Conservation (phyloP, 2,888 invertebrate species). For the Caenorhabditis zanzibari region DNA sequence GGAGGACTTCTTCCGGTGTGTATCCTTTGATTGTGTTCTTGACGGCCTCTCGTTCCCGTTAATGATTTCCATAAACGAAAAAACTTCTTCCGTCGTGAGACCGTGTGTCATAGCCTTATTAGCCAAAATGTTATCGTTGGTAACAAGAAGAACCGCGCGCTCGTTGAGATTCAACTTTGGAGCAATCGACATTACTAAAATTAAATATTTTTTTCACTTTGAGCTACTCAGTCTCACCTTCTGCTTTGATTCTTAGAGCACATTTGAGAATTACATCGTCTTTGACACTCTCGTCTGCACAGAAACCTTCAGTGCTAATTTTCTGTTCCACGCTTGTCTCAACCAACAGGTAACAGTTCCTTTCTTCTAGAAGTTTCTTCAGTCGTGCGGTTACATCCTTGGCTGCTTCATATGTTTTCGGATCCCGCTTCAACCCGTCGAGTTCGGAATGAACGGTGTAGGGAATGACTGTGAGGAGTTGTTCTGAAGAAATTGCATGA, state of each 20-base stretch:
- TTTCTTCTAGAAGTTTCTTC: background rate
- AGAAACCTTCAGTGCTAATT: background rate
- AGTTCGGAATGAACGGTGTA: constrained; percentile 35
- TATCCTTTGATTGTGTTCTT: background rate
- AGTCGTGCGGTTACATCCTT: background rate
- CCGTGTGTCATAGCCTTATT: constrained; percentile 41
- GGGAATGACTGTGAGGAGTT: constrained; percentile 44
- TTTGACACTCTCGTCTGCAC: background rate
- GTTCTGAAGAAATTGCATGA: too few species aligned
- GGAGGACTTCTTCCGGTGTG: background rate
- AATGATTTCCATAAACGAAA: constrained; percentile 5
- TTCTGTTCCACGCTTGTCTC: constrained; percentile 31
- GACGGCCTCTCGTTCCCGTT: background rate
- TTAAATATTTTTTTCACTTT: background rate
- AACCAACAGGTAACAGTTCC: constrained; percentile 9
- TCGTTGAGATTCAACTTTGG: background rate
- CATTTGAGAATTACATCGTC: constrained; percentile 48
- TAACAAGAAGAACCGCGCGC: constrained; percentile 12
- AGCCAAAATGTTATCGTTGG: constrained; percentile 21
- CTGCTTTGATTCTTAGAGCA: constrained; percentile 35
- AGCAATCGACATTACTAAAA: constrained; percentile 32
- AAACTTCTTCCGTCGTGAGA: background rate
- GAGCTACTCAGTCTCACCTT: constrained; percentile 9
- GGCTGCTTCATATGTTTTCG: background rate
- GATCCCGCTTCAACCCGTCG: constrained; percentile 39